These are phyloP conservation scores for Stichodactyla helianthus DNA, from an alignment of 64 coral and sea anemone genomes.

Conservation along the genomic window DNA sequence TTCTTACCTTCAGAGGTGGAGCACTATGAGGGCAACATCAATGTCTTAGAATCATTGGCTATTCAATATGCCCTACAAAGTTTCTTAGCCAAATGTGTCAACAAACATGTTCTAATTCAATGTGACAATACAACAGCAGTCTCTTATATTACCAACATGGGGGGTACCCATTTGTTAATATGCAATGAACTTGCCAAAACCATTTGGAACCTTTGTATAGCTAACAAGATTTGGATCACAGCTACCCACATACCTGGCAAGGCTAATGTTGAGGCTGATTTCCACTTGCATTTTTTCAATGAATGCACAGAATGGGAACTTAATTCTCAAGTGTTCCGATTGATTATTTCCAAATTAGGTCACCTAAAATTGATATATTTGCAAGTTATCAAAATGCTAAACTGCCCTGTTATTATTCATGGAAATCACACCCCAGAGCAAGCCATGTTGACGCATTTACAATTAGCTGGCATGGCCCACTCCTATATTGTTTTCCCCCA, in stretches of 20 bases:
- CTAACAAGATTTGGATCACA: constrained; percentile 35
- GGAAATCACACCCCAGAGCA: constrained; percentile 34
- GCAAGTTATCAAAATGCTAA: constrained; percentile 30
- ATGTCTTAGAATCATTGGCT: constrained; percentile 6
- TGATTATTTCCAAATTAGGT: constrained; percentile 15
- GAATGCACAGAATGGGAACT: constrained; percentile 40
- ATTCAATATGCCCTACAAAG: neutral
- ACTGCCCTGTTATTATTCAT: constrained; percentile 23
- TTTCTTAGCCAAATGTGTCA: neutral
- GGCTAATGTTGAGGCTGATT: constrained; percentile 33
- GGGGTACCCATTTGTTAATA: constrained; percentile 17
- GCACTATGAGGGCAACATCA: constrained; percentile 27
- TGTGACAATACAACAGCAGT: constrained; percentile 37
- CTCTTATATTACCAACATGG: constrained; percentile 18
- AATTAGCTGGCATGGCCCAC: constrained; percentile 37
- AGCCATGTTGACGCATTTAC: constrained; percentile 50
- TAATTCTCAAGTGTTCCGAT: constrained; percentile 23
- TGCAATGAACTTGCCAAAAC: constrained; percentile 24
- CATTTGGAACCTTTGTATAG: constrained; percentile 18
- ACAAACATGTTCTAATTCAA: constrained; percentile 9
- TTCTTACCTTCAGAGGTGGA: constrained; percentile 27
- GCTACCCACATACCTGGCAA: constrained; percentile 35
- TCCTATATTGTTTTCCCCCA: constrained; percentile 58
- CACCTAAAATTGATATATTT: constrained; percentile 47
- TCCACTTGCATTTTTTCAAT: constrained; percentile 9